These are phyloP conservation scores for Lithophane socia DNA, from an alignment of 2,888 invertebrate species.

Conservation along the genomic window DNA sequence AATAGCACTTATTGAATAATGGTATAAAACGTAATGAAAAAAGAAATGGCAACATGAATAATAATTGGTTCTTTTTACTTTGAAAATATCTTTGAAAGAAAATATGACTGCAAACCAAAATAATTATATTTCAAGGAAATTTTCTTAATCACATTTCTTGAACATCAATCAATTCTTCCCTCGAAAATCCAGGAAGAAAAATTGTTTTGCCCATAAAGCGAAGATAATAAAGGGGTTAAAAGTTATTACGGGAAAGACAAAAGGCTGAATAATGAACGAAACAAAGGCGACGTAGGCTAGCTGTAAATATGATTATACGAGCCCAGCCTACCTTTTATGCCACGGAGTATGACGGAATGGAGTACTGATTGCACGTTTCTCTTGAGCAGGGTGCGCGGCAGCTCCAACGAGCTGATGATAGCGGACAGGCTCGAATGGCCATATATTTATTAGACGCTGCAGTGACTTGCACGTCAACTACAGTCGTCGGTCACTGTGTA, in stretches of 20 bases:
- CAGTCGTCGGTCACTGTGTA: not conserved
- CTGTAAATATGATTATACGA: constrained; percentile 64
- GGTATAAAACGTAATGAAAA: not conserved
- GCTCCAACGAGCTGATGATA: not conserved
- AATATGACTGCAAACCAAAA: not conserved
- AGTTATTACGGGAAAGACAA: constrained; percentile 65
- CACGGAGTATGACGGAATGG: constrained; percentile 10
- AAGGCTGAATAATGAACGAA: constrained; percentile 64
- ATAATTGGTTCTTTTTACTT: constrained; percentile 13
- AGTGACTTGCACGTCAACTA: not conserved
- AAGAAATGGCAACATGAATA: constrained; percentile 1
- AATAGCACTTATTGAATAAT: not conserved
- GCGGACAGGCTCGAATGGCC: not conserved
- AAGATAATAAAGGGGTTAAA: constrained; percentile 64
- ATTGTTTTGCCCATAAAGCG: constrained; percentile 44
- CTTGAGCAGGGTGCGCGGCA: not conserved
- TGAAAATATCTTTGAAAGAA: constrained; percentile 11
- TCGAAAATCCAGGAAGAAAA: constrained; percentile 47
- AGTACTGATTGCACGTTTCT: not conserved
- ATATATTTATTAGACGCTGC: not conserved
- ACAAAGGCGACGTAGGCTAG: constrained; percentile 61
- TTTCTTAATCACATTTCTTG: constrained; percentile 68
- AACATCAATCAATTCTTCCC: constrained; percentile 80
- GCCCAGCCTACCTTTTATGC: constrained; percentile 42
- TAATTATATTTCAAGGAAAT: constrained; percentile 23